phyloP scores from a whole-genome alignment of 2,113 vertebrate genomes.

The Hemichromis elongatus region DNA sequence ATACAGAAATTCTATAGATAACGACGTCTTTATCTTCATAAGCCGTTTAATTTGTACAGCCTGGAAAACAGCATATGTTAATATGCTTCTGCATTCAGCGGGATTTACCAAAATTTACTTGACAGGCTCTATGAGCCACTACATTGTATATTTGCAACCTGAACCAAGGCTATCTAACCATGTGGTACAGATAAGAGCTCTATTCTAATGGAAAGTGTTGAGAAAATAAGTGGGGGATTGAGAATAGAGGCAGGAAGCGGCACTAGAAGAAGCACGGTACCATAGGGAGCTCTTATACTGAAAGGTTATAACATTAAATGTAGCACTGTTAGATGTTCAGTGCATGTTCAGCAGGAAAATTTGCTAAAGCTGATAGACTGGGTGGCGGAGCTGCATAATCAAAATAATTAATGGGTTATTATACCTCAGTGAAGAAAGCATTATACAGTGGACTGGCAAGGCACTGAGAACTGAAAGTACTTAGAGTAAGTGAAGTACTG shows the following conservation, averaged over 20 bases:
- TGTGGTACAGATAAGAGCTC: constrained; percentile 47
- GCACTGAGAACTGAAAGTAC: background rate
- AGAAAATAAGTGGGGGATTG: constrained; percentile 3
- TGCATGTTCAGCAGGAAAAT: background rate
- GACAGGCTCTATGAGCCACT: constrained; percentile 31
- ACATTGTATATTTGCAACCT: constrained; percentile 10
- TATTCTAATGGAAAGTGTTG: constrained; percentile 50
- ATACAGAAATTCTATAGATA: background rate
- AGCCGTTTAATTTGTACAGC: background rate
- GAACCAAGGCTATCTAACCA: constrained; percentile 45
- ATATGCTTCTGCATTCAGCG: constrained; percentile 12
- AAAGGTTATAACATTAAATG: constrained; percentile 1
- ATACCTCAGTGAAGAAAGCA: constrained; percentile 12
- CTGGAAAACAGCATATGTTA: background rate
- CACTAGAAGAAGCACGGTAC: background rate
- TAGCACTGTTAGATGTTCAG: background rate
- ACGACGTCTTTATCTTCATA: background rate
- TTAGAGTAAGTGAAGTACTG: constrained; percentile 9
- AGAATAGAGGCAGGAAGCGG: background rate
- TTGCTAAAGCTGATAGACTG: constrained; percentile 32
- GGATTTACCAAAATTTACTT: constrained; percentile 48
- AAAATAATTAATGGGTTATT: constrained; percentile 37
- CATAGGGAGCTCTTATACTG: constrained; percentile 7
- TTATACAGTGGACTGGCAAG: background rate
- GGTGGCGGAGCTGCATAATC: constrained; percentile 21